phyloP scores from a whole-genome alignment of 2,113 vertebrate species.

The Connochaetes taurinus region DNA sequence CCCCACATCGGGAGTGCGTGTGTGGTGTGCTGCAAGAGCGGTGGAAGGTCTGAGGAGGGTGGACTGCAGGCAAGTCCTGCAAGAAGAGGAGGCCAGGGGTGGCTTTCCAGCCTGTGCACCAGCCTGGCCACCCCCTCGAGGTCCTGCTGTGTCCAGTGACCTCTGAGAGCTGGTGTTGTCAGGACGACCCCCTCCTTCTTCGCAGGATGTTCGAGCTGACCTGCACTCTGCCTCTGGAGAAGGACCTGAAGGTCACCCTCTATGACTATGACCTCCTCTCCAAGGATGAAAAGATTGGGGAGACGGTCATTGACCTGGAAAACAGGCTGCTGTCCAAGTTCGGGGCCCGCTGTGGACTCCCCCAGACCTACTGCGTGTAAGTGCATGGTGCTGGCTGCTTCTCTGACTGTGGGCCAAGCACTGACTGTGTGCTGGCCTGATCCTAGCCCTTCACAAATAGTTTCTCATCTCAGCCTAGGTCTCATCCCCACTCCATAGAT shows the following conservation, averaged over 20 bases:
- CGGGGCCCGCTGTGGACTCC: constrained; percentile 89
- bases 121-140: not conserved
- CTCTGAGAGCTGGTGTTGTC: accelerated
- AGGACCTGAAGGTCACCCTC: constrained; percentile 89
- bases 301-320: constrained; percentile 94
- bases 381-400: constrained; percentile 17
- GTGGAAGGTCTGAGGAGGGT: not conserved
- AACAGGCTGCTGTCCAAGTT: constrained; percentile 92
- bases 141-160: accelerated
- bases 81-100: not conserved
- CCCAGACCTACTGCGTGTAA: constrained; percentile 91
- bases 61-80: not conserved
- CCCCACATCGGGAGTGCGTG: too few species aligned
- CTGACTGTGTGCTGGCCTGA: not conserved
- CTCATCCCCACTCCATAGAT: not conserved
- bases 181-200: accelerated
- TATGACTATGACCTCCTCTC: constrained; percentile 94
- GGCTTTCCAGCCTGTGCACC: not conserved
- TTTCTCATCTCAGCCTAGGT: not conserved
- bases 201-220: constrained; percentile 93
- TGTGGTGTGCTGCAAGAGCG: not conserved
- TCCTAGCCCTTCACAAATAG: not conserved
- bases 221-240: constrained; percentile 92
- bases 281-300: constrained; percentile 95
- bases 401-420: not conserved